phyloP scores from a whole-genome alignment of 2,113 vertebrate genomes.

The Thalassarche chlororhynchos region DNA sequence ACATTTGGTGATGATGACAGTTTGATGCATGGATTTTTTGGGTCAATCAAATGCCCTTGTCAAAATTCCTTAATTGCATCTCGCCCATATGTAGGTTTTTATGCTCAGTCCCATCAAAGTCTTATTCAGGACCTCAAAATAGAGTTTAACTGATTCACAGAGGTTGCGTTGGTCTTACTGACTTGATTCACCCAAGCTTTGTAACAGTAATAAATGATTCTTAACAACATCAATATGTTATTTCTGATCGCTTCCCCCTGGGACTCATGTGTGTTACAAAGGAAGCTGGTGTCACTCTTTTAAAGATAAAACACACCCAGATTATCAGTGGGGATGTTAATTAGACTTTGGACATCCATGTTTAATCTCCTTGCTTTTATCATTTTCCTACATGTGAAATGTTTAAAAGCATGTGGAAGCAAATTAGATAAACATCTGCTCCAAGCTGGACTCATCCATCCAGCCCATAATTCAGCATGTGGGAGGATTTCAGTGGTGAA shows the following conservation, averaged over 20 bases:
- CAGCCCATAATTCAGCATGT: neutral
- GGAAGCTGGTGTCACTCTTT: conserved; percentile 28
- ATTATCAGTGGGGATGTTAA: neutral
- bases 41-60: conserved; percentile 1
- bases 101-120: neutral
- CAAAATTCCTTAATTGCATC: conserved; percentile 18
- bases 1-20: conserved; percentile 30
- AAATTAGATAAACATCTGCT: conserved; percentile 55
- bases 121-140: neutral
- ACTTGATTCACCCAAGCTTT: neutral
- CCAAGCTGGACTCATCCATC: neutral
- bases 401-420: neutral
- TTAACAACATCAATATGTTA: neutral
- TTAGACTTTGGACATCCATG: conserved; percentile 1
- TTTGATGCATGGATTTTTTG: conserved; percentile 42
- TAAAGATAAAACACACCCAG: conserved; percentile 23
- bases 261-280: neutral
- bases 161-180: neutral
- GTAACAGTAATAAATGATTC: neutral
- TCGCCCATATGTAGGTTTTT: neutral
- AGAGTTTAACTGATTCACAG: neutral
- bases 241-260: neutral
- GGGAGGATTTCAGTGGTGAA: conserved; percentile 11
- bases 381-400: neutral
- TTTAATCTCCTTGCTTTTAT: conserved; percentile 43